A percentile compares a stretch with the other conserved stretches of the same genome.
These are phyloP conservation scores for Sarcophaga subvicina DNA, from an alignment of 2,888 invertebrate genomes.

Conservation along the genomic window DNA sequence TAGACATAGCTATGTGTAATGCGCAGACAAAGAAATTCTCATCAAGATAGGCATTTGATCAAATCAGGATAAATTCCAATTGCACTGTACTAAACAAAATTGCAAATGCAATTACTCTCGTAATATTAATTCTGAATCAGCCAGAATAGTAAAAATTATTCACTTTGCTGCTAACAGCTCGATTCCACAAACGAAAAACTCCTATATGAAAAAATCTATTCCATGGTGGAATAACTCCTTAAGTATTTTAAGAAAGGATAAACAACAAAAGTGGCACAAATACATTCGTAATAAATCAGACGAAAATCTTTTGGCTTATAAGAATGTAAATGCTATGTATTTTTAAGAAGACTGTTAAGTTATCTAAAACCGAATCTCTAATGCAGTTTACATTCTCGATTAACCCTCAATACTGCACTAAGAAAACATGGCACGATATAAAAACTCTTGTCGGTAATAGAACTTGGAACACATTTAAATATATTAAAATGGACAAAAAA, in stretches of 20 bases:
- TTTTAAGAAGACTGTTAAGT: slow-evolving; percentile 34
- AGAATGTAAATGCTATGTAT: background rate
- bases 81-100: background rate
- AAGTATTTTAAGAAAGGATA: slow-evolving; percentile 15
- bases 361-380: slow-evolving; percentile 4
- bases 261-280: background rate
- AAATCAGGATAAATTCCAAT: background rate
- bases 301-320: slow-evolving; percentile 32
- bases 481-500: slow-evolving; percentile 2
- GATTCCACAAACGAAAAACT: background rate
- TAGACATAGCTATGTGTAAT: background rate
- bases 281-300: background rate
- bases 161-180: background rate
- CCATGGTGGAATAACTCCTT: slow-evolving; percentile 33
- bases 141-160: slow-evolving; percentile 16
- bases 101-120: background rate
- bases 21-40: background rate
- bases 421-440: slow-evolving; percentile 30
- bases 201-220: background rate
- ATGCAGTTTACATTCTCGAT: slow-evolving; percentile 15
- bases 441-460: slow-evolving; percentile 19
- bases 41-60: background rate
- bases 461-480: background rate
- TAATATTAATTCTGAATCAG: slow-evolving; percentile 3
- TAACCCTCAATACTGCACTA: background rate